Conservation (phyloP, 2,113 vertebrate genomes). For the Paraplagusia blochii region DNA sequence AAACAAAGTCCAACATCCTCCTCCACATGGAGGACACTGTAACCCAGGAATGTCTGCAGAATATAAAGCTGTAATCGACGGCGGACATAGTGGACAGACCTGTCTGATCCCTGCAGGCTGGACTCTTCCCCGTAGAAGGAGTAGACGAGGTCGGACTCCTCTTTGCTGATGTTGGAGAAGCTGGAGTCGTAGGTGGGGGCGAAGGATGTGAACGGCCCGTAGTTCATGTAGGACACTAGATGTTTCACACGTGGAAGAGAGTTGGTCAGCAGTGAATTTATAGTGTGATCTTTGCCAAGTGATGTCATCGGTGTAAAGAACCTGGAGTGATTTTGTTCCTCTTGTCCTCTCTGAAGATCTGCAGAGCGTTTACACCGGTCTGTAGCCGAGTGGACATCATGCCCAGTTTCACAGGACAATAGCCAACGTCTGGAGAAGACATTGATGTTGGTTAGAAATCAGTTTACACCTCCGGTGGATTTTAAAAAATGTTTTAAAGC, state of each 20-base stretch:
- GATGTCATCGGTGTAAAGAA: constrained; percentile 18
- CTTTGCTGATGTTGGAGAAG: constrained; percentile 93
- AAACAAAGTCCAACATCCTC: neutral
- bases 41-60: constrained; percentile 35
- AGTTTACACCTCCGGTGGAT: neutral
- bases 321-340: constrained; percentile 93
- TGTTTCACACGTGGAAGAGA: neutral
- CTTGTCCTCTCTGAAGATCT: constrained; percentile 97
- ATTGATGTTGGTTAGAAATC: too few relatives aligned
- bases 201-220: constrained; percentile 92
- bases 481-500: neutral
- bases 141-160: constrained; percentile 93
- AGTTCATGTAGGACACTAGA: constrained; percentile 91
- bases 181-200: constrained; percentile 95
- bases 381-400: constrained; percentile 91
- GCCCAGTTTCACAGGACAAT: constrained; percentile 88
- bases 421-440: constrained; percentile 80
- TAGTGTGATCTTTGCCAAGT: too few relatives aligned
- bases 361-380: constrained; percentile 88
- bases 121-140: constrained; percentile 89
- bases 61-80: neutral
- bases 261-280: neutral
- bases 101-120: constrained; percentile 80
- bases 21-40: constrained; percentile 1
- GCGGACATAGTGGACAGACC: constrained; percentile 71